Percentiles rank a stretch among this genome's conserved stretches.
These are phyloP conservation scores for Macquaria ambigua DNA, from an alignment of 2,113 vertebrate species.

Conservation along the genomic window DNA sequence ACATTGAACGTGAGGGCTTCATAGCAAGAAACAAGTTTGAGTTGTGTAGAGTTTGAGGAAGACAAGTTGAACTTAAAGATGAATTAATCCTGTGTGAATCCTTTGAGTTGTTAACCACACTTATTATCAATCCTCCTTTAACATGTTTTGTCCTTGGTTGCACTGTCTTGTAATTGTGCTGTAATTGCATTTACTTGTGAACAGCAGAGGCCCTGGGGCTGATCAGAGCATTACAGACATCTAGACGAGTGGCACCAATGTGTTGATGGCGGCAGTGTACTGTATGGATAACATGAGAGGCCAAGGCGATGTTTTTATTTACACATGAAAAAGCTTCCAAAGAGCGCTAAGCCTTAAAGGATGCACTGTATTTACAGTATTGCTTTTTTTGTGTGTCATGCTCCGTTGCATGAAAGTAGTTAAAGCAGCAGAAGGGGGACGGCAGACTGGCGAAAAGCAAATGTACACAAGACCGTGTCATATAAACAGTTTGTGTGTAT, in stretches of 20 bases:
- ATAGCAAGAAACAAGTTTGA: not conserved
- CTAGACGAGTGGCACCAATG: not conserved
- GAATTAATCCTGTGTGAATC: not conserved
- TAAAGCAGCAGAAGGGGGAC: not conserved
- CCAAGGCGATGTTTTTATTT: conserved; percentile 17
- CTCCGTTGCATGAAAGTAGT: conserved; percentile 18
- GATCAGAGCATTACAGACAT: not conserved
- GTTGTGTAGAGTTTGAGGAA: not conserved
- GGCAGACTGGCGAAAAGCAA: conserved; percentile 14
- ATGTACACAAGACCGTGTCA: conserved; percentile 63
- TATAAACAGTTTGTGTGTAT: conserved; percentile 65
- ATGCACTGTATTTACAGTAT: conserved; percentile 17
- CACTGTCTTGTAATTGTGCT: not conserved
- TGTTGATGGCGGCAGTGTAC: not conserved
- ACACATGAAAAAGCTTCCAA: not conserved
- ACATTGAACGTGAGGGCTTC: not conserved
- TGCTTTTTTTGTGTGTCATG: not conserved
- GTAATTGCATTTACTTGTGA: not conserved
- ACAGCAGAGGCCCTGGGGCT: not conserved
- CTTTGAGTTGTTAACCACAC: not conserved
- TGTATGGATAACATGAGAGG: not conserved
- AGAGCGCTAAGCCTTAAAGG: not conserved
- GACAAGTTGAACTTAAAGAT: not conserved
- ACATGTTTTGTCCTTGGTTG: not conserved
- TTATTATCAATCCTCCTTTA: not conserved